Percentiles rank a stretch among this genome's conserved stretches.
phyloP scores from a whole-genome alignment of 2,888 invertebrate species.

The Pilophorus perplexus region DNA sequence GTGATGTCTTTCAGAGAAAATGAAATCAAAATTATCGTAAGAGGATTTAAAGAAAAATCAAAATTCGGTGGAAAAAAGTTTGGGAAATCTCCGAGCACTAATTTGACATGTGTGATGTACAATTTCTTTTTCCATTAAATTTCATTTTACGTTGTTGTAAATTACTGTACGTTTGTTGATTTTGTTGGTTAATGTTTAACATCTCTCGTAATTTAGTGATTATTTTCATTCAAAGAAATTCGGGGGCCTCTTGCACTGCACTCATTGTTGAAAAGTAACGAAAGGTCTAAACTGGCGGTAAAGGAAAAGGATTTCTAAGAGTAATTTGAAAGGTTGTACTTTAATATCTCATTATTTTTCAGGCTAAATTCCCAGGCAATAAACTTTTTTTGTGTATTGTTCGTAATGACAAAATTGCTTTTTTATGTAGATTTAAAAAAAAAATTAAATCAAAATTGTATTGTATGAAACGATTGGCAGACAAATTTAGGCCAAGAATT shows the following conservation, averaged over 20 bases:
- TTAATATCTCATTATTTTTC: constrained; percentile 4
- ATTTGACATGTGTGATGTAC: too few relatives aligned
- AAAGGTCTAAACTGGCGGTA: constrained; percentile 6
- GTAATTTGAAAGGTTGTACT: constrained; percentile 13
- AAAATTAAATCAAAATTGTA: too few relatives aligned
- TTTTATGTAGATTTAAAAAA: background rate
- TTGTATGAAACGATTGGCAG: too few relatives aligned
- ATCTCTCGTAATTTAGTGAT: background rate
- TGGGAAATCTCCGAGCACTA: too few relatives aligned
- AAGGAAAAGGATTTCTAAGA: background rate
- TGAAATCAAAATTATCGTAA: too few relatives aligned
- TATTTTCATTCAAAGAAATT: background rate
- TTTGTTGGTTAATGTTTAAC: background rate
- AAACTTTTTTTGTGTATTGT: background rate
- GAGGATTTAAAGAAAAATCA: too few relatives aligned
- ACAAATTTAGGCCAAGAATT: too few relatives aligned
- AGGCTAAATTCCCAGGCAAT: background rate
- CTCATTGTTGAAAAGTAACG: constrained; percentile 15
- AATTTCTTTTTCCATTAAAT: background rate
- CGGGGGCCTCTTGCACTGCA: constrained; percentile 27
- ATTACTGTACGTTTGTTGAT: background rate
- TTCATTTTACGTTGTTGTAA: constrained; percentile 12
- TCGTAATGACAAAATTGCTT: background rate
- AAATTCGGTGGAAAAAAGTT: too few relatives aligned
- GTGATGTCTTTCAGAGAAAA: too few relatives aligned